Evolutionary conservation across 2,797 vertebrate genomes (phyloP), one percentile per base, ranked within the genome.

Genomic region (Euphonia xanthogaster): DNA sequence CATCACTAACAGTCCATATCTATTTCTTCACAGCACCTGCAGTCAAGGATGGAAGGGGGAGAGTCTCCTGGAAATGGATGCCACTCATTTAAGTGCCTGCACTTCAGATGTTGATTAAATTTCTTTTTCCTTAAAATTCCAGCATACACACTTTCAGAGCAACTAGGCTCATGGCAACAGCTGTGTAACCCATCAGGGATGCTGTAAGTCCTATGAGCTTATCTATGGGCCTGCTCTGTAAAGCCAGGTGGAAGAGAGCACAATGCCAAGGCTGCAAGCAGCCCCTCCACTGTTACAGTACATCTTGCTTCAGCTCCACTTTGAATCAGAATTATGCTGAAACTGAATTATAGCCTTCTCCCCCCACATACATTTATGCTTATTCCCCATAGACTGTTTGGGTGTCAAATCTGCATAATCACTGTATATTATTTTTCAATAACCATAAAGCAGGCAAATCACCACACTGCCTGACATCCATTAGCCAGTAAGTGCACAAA

Each of bases 391-490:
- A 88, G 93, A 91, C 93, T 81, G 88, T 88, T 91, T 94, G 82
- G 95, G 91, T 96, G 92, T 94, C 93, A 95, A 92, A 97, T 95
- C 92, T 96, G 88, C 95, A 95, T 96, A 96, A 97, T 94, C 90
- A 81, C 90, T 75, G 82, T 88, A 88, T 94, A 94, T 95, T 95
- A 96, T 95, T 97, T 97, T 96, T 96, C 96, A 96, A 97, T 96
- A 95, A 95, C 92, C 92, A 93, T 97, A 97, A 96, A 97, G 86
- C 88, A 93, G 88, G 90, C 76, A 95, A 94, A 95, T 90, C 95
- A 86, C 94, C 90, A 88, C 0, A 8, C 66, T 86, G 90, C 86
- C 93, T 94, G 92, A 88, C 86, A 93, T 90, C 88, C 96, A 96
- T 96, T 96, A 97, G 90, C 92, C 93, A 93, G 50, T 95, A 96